These are phyloP conservation scores for Bellardia pandia DNA, from an alignment of 2,888 invertebrate genomes.

Conservation along the genomic window DNA sequence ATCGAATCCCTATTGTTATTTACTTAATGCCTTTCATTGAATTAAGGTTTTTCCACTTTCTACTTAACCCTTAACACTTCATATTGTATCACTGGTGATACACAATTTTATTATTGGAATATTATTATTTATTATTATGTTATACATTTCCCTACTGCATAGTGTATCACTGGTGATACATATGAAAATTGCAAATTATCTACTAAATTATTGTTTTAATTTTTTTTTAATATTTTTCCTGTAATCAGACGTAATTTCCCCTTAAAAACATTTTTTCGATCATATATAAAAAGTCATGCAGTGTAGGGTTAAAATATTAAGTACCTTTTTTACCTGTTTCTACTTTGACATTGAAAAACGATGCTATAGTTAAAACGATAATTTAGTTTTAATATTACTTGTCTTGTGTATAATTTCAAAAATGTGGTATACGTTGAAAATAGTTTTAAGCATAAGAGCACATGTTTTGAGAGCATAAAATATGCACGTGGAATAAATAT, in stretches of 20 bases:
- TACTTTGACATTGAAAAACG: not conserved
- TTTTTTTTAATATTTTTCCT: too few species aligned
- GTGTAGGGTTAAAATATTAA: not conserved
- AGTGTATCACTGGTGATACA: too few species aligned
- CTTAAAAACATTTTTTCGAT: too few species aligned
- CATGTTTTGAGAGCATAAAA: not conserved
- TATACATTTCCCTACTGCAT: too few species aligned
- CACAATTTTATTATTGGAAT: too few species aligned
- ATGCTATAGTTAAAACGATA: not conserved
- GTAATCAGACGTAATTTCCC: too few species aligned
- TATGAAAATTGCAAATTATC: too few species aligned
- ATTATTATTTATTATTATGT: too few species aligned
- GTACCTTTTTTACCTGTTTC: conserved; percentile 25
- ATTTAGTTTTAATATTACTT: not conserved
- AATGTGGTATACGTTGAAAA: conserved; percentile 13
- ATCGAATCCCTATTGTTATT: not conserved
- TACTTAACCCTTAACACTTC: too few species aligned
- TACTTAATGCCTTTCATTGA: conserved; percentile 11
- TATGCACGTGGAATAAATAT: not conserved
- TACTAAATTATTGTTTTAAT: too few species aligned
- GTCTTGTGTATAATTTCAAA: not conserved
- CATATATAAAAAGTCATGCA: too few species aligned
- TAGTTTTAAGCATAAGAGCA: not conserved
- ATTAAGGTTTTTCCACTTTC: conserved; percentile 13
- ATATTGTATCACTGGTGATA: too few species aligned